Percentiles rank a stretch among this genome's conserved stretches.
phyloP scores from a whole-genome alignment of 2,113 vertebrate genomes.

The Dasypus novemcinctus region DNA sequence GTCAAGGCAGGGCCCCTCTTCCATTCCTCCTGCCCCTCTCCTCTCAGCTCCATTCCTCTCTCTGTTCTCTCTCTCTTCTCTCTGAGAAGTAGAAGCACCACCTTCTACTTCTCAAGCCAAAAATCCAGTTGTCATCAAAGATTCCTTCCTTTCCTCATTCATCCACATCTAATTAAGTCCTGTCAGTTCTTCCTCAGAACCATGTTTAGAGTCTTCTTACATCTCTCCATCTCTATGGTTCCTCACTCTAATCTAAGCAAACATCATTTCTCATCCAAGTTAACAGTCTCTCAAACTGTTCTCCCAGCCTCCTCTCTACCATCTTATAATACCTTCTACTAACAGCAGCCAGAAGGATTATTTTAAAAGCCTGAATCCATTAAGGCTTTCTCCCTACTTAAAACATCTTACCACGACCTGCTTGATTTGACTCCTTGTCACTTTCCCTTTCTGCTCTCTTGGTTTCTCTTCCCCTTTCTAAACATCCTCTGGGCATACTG shows the following conservation, averaged over 20 bases:
- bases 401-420: too few species aligned
- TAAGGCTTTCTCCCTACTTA: not conserved
- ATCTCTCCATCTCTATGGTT: not conserved
- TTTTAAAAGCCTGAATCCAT: not conserved
- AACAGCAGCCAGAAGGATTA: not conserved
- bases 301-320: not conserved
- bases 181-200: not conserved
- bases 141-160: not conserved
- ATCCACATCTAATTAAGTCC: not conserved
- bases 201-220: not conserved
- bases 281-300: not conserved
- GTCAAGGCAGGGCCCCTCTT: not conserved
- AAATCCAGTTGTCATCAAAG: not conserved
- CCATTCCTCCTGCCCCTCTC: too few species aligned
- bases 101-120: not conserved
- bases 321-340: too few species aligned
- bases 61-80: not conserved
- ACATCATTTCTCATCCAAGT: not conserved
- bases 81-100: not conserved
- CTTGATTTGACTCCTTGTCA: not conserved
- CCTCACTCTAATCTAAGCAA: not conserved
- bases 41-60: rapidly evolving
- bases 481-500: not conserved
- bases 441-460: not conserved
- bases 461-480: not conserved